phyloP scores from a whole-genome alignment of 2,113 vertebrate genomes.

The Setophaga coronata region DNA sequence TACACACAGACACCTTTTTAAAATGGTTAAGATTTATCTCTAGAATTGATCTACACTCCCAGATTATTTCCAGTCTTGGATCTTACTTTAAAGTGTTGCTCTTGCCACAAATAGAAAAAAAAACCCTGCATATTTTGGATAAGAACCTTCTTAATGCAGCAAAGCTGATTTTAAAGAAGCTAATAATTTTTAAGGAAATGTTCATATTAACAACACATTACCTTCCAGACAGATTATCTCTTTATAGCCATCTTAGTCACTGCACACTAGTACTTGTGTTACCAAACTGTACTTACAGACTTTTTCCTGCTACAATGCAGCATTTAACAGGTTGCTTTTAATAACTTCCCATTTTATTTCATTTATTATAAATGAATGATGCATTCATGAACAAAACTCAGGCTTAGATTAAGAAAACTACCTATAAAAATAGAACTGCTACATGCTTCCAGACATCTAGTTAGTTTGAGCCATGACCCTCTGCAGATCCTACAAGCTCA shows the following conservation, averaged over 20 bases:
- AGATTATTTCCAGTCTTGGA: not conserved
- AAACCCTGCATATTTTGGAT: not conserved
- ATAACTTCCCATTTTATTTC: not conserved
- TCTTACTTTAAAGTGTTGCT: not conserved
- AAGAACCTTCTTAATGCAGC: not conserved
- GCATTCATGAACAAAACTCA: not conserved
- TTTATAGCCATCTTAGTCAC: not conserved
- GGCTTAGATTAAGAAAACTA: not conserved
- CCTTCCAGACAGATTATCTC: not conserved
- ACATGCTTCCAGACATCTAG: not conserved
- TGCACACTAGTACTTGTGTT: not conserved
- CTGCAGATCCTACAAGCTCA: not conserved
- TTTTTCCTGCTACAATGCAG: not conserved
- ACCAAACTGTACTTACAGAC: not conserved
- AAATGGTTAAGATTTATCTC: not conserved
- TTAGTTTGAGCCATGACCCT: not conserved
- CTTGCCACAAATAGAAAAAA: not conserved
- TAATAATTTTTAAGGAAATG: not conserved
- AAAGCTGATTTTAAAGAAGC: not conserved
- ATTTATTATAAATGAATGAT: not conserved
- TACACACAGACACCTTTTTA: not conserved
- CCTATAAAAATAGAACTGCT: not conserved
- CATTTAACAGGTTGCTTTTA: not conserved
- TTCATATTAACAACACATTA: not conserved
- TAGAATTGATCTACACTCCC: not conserved